phyloP scores from a whole-genome alignment of 37 sponge, comb jelly and placozoan genomes.

The Diacarnus erythraeanus region DNA sequence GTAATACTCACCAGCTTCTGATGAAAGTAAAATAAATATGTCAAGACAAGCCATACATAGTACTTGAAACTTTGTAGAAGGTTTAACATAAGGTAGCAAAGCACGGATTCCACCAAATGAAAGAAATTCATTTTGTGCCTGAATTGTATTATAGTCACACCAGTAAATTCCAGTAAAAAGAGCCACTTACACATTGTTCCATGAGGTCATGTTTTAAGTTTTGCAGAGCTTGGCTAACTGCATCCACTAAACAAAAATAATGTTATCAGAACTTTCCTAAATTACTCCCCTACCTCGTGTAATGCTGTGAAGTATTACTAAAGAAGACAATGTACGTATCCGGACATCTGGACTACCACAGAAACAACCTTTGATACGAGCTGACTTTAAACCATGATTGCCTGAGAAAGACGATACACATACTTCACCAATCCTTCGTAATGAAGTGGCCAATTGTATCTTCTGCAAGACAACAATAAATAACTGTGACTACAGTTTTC shows the following conservation, averaged over 20 bases:
- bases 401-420: background rate
- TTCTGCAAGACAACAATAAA: background rate
- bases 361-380: background rate
- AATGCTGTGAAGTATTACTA: background rate
- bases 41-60: background rate
- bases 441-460: background rate
- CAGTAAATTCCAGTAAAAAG: background rate
- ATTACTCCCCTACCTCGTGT: background rate
- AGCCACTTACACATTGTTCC: background rate
- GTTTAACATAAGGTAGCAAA: background rate
- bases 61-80: background rate
- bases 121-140: background rate
- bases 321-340: background rate
- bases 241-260: background rate
- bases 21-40: background rate
- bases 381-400: background rate
- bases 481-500: too few relatives aligned
- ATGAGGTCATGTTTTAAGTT: background rate
- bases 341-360: background rate
- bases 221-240: background rate
- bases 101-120: background rate
- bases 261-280: too few relatives aligned
- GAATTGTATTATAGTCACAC: background rate
- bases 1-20: background rate
- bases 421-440: background rate